A percentile compares a stretch with the other conserved stretches of the same genome.
These are phyloP conservation scores for Acheta domesticus DNA, from an alignment of 2,888 invertebrate species.

Conservation along the genomic window DNA sequence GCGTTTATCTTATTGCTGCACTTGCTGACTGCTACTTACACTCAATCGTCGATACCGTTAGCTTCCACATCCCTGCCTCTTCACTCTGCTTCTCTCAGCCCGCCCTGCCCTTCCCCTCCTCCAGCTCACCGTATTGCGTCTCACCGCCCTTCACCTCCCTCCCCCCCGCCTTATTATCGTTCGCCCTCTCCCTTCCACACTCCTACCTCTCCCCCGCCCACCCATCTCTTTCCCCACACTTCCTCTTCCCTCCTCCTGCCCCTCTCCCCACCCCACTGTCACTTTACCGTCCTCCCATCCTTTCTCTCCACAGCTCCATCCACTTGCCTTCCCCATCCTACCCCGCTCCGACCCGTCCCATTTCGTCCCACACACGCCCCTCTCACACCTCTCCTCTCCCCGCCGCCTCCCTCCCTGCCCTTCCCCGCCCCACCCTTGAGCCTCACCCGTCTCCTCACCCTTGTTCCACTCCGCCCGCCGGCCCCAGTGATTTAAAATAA, in stretches of 20 bases:
- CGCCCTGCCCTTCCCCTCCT: too few relatives aligned
- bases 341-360: not conserved
- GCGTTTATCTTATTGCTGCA: too few relatives aligned
- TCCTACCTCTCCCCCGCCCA: not conserved
- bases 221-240: not conserved
- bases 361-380: not conserved
- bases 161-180: too few relatives aligned
- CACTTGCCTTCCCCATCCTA: not conserved
- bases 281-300: not conserved
- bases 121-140: too few relatives aligned
- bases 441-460: not conserved
- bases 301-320: not conserved
- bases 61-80: too few relatives aligned
- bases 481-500: constrained; percentile 5
- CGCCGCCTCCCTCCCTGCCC: not conserved
- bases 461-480: not conserved
- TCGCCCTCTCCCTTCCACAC: too few relatives aligned
- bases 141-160: too few relatives aligned
- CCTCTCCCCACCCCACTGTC: not conserved
- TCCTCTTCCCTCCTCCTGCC: not conserved
- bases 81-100: too few relatives aligned
- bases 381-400: not conserved
- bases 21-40: too few relatives aligned
- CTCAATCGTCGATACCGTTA: too few relatives aligned
- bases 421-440: not conserved